Conservation (phyloP, 2,888 invertebrate genomes). For the Eudasyphora cyanicolor region DNA sequence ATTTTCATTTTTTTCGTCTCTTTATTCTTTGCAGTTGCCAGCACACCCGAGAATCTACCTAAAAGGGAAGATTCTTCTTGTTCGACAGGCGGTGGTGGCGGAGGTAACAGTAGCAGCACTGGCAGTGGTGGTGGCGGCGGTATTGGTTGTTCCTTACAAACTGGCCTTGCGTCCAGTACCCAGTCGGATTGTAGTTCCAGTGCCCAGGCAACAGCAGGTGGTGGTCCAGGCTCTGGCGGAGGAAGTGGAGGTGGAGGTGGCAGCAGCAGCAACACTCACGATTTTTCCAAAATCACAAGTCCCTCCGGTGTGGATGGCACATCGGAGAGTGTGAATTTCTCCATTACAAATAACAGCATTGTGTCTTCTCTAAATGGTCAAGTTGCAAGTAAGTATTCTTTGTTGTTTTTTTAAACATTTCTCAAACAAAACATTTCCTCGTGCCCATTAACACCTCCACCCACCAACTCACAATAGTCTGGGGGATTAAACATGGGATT, state of each 20-base stretch:
- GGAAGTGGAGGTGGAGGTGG: constrained; percentile 60
- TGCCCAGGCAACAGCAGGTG: constrained; percentile 21
- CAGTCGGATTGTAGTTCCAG: neutral
- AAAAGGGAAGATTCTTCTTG: constrained; percentile 82
- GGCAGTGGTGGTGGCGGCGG: constrained; percentile 37
- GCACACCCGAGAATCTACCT: constrained; percentile 87
- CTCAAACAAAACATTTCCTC: constrained; percentile 1
- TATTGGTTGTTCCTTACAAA: constrained; percentile 22
- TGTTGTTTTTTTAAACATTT: neutral
- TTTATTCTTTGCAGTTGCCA: constrained; percentile 86
- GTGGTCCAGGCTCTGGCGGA: constrained; percentile 60
- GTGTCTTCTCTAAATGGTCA: constrained; percentile 78
- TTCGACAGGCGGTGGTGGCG: constrained; percentile 67
- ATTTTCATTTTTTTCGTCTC: constrained; percentile 19
- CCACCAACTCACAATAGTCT: neutral
- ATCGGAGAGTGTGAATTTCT: constrained; percentile 57
- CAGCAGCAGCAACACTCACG: constrained; percentile 52
- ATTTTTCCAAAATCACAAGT: constrained; percentile 50
- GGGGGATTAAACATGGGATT: neutral
- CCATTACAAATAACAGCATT: constrained; percentile 68
- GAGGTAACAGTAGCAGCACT: constrained; percentile 76
- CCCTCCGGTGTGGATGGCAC: constrained; percentile 54
- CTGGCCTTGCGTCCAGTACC: neutral
- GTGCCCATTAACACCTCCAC: neutral
- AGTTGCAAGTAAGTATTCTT: constrained; percentile 80